Base-by-base conservation (phyloP, 1,140 invertebrate genomes). In the Drosophila neocordata region DNA sequence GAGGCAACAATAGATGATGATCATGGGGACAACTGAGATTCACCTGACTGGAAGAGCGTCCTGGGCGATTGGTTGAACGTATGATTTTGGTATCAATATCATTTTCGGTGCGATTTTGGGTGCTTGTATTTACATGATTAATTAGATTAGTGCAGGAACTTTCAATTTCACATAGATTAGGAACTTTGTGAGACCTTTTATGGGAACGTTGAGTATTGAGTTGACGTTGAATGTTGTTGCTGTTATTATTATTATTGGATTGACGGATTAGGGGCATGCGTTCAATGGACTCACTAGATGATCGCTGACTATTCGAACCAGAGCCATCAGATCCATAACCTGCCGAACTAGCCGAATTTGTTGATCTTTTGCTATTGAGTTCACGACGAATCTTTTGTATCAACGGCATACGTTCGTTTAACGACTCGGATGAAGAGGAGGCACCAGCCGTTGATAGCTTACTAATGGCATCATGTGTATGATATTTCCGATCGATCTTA, bases 171-270 rank as follows among this genome's bases (percentile, higher is more conserved):
- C 62, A 81, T 35, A 77, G 59, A 89, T 67, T 90, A 90, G 88
- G 88, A 90, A 90, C 88, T 85, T 90, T 79, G 59, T 64, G 82
- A 78, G 88, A 90, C 88, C 88, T 90, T 81, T 81, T 90, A 64
- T 77, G 79, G 27, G 89, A 87, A 41, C 89, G 79, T 60, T 90
- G 76, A 11, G 74, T 71, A 35, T 91, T 91, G 0, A 91, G 55
- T 41, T 91, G 85, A 12, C 89, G 69, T 0, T 80, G 69, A 20
- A 41, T 51, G 62, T 52, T 85, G 80, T 20, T 71, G 65, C 31
- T 65, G 76, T 31, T 57, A 57, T 31, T 48, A 11, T 11, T 41
- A 11, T 15, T 15, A 6, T 41, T 48, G 41, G 9, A 20, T 6
- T 34, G 60, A 12, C 82, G 75, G 41, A 91, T 67, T 61, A 91